phyloP scores from a whole-genome alignment of 2,113 vertebrate species.

The Pagrus major region DNA sequence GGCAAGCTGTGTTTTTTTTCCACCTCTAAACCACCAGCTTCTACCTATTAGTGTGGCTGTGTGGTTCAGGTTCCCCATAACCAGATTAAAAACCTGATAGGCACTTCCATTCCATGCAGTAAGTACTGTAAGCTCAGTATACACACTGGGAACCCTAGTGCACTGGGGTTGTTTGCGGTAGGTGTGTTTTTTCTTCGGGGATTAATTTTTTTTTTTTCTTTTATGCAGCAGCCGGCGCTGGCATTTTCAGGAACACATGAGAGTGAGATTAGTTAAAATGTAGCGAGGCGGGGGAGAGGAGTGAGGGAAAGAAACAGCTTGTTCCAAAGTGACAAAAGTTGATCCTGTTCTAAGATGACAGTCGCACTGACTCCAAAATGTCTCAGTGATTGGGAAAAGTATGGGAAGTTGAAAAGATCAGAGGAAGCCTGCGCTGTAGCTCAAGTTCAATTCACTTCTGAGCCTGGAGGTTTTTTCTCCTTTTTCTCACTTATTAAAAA shows the following conservation, averaged over 20 bases:
- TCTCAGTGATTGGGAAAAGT: conserved; percentile 9
- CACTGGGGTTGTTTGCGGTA: conserved; percentile 36
- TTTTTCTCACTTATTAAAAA: not conserved
- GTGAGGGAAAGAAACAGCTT: conserved; percentile 19
- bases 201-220: conserved; percentile 35
- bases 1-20: conserved; percentile 42
- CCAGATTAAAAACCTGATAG: conserved; percentile 46
- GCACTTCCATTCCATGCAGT: conserved; percentile 16
- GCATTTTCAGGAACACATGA: conserved; percentile 28
- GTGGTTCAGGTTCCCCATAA: conserved; percentile 47
- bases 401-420: conserved; percentile 38
- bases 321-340: conserved; percentile 33
- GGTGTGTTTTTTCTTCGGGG: conserved; percentile 41
- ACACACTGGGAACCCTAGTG: not conserved
- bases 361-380: conserved; percentile 31
- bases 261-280: conserved; percentile 48
- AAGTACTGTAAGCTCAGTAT: conserved; percentile 5
- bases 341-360: conserved; percentile 43
- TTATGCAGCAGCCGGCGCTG: conserved; percentile 4
- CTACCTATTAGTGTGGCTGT: conserved; percentile 29
- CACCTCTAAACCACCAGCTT: conserved; percentile 36
- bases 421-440: conserved; percentile 15
- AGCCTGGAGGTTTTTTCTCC: not conserved
- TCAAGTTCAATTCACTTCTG: conserved; percentile 7
- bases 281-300: not conserved